phyloP scores from a whole-genome alignment of 2,888 invertebrate species.

The Chrysotoxum bicinctum region DNA sequence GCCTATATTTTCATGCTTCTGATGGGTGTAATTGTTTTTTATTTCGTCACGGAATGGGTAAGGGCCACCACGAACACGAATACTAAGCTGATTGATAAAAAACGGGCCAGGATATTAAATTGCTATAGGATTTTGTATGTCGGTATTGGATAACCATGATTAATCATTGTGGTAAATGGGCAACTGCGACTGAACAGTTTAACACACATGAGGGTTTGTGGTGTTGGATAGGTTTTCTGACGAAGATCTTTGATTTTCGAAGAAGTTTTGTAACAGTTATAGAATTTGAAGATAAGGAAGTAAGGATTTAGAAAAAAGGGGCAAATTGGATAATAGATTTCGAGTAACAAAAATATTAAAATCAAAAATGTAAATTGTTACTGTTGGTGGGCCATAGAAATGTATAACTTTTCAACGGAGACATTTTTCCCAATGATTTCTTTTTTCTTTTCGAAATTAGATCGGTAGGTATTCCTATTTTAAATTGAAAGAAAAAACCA shows the following conservation, averaged over 20 bases:
- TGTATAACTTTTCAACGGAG: no score
- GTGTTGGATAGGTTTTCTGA: neutral
- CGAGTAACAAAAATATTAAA: no score
- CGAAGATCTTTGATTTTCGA: neutral
- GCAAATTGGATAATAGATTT: no score
- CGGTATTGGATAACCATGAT: constrained; percentile 59
- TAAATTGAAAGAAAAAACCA: no score
- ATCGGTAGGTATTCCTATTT: no score
- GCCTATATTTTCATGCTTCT: constrained; percentile 46
- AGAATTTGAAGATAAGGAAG: no score
- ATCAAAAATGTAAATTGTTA: no score
- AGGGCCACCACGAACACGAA: constrained; percentile 20
- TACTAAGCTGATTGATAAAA: constrained; percentile 30
- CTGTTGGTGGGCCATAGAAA: no score
- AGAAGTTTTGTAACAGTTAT: neutral
- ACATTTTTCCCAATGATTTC: no score
- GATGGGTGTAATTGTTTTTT: constrained; percentile 69
- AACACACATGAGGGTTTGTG: constrained; percentile 8
- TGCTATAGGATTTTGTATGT: constrained; percentile 30
- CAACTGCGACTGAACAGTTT: constrained; percentile 46
- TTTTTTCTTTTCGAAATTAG: no score
- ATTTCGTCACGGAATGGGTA: constrained; percentile 59
- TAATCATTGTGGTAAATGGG: constrained; percentile 71
- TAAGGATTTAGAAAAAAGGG: no score
- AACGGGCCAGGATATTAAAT: constrained; percentile 49